Base-by-base conservation (phyloP, 1,140 invertebrate genomes). In the Ceratina australensis region DNA sequence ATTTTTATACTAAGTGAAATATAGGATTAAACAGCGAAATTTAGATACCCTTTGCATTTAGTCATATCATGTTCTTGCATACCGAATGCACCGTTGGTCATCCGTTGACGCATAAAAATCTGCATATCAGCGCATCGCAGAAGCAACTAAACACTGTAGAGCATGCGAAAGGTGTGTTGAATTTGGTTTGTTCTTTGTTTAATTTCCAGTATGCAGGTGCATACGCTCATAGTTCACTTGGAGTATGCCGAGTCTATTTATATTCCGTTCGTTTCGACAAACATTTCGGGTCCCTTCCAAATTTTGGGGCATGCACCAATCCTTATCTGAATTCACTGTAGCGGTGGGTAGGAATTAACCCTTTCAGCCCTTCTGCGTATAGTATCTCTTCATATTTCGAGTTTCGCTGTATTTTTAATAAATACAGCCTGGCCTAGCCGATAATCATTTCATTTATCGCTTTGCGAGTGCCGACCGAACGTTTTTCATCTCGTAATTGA, bases 161-260 rank as follows among this genome's bases (percentile, higher is more conserved):
- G 78, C 82, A 80, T 84, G 82, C 82, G 74, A 63, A 73, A 49
- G 52, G 59, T 72, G 81, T 80, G 78, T 78, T 56, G 49, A 33
- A 56, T 50, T 67, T 61, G n/a, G 54, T 68, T 10, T 54, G 15
- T 54, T 54, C 50, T 54, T 13, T 54, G 16, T 54, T n/a, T 7
- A 18, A 2, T 42, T 42, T 10, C 33, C 33, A 42, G 33, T 42
- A 42, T 42, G 33, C 33, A 42, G 33, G 0, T 10, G 33, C 33
- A 42, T 42, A 42, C 33, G 33, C 7, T 33, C 33, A 33, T 33
- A 42, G 33, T 42, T 42, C 33, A 42, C 3, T 42, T 42, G 33
- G 33, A 10, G 33, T 42, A 85, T 85, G 84, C 84, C 76, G 84
- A 85, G 84, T 85, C 84, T 72, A 85, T 85, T 85, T 85, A 85